Conservation (phyloP, 1,140 invertebrate genomes). For the Bilobella aurantiaca region DNA sequence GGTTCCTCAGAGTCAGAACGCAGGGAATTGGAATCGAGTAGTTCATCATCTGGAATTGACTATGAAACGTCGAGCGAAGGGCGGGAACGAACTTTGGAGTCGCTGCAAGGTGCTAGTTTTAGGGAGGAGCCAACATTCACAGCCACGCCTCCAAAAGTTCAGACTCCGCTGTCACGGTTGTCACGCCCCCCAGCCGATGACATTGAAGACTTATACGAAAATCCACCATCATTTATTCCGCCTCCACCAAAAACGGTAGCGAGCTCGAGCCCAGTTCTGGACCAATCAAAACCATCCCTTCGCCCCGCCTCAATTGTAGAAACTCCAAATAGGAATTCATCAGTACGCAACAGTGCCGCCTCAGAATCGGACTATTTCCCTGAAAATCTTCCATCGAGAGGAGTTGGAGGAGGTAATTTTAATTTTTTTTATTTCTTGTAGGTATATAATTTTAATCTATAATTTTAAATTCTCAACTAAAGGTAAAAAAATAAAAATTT, state of each 20-base stretch:
- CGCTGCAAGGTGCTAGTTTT: too few relatives aligned
- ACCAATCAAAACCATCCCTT: not conserved
- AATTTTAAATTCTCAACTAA: not conserved
- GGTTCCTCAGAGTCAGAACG: not conserved
- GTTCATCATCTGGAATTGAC: not conserved
- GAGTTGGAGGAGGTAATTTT: not conserved
- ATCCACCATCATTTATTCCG: conserved; percentile 23
- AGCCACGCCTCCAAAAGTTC: not conserved
- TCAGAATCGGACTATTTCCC: not conserved
- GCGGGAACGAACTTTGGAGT: not conserved
- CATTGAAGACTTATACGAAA: conserved; percentile 21
- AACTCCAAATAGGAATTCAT: not conserved
- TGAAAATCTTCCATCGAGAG: not conserved
- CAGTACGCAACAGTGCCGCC: not conserved
- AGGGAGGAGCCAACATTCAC: not conserved
- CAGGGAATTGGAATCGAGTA: not conserved
- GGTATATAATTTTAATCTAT: too few relatives aligned
- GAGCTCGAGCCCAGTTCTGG: not conserved
- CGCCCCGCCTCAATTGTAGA: too few relatives aligned
- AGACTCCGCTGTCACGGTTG: not conserved
- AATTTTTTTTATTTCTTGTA: too few relatives aligned
- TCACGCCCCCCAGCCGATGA: not conserved
- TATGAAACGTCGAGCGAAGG: conserved; percentile 4
- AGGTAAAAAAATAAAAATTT: too few relatives aligned
- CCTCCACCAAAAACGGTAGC: conserved; percentile 15